Evolutionary conservation across 2,113 vertebrate species (phyloP), one percentile per base, ranked within the genome.

Genomic region (Myotis yumanensis): DNA sequence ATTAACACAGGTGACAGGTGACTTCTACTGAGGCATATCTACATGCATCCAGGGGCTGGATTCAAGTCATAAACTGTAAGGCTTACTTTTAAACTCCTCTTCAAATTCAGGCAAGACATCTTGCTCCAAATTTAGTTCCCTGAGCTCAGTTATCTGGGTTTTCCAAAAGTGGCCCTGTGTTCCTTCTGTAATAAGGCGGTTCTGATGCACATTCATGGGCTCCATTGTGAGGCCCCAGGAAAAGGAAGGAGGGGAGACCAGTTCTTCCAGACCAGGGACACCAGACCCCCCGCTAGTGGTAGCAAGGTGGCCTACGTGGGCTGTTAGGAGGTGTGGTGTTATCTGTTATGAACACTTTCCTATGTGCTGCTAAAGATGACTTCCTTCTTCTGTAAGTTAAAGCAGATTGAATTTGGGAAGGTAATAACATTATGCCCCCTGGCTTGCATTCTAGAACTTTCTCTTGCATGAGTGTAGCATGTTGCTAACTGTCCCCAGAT

Each of bases 191-290:
- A 30, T 46, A 20, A 10, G 1, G 46, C 51, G 8, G 28, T 17
- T 3, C 40, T 25, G 25, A 4, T 1, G 7, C 23, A 11, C 11
- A 3, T 46, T 40, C 28, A 35, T 0, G 0, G 35, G 16, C 10
- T 37, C 12, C 43, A 0, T 0, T 17, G 18, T 25, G 28, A 18
- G 2, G 28, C 0, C 6, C 0, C 5, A 1, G 5, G 2, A 11
- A 10, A 30, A 52, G 35, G 32, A 1, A 0, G 0, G 7, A 28
- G 12, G 62, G 32, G 52, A 30, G 35, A 5, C 25, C 5, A 2
- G 30, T 17, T 0, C 0, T 6, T 17, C 46, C 20, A 68, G 46
- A 3, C 11, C 6, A 2, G 32, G 43, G 11, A 30, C 25, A 14
- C 35, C 15, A 1, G 9, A 5, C 28, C 68, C 11, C 9, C 18